Percentiles rank a stretch among this genome's conserved stretches.
phyloP scores from a whole-genome alignment of 2,113 vertebrate genomes.

The Diadophis punctatus region DNA sequence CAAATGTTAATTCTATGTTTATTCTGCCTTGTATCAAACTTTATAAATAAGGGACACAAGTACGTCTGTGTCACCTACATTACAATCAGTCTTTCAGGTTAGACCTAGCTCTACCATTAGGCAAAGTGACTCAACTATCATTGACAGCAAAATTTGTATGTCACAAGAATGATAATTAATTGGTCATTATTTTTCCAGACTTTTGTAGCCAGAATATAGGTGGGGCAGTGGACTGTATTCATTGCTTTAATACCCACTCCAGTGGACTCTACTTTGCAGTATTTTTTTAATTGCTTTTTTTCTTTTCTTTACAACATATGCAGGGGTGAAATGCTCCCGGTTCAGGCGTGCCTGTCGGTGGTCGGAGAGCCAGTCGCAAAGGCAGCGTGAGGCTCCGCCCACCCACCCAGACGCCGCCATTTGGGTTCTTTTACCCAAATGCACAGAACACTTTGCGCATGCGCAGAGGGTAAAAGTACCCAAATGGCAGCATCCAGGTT shows the following conservation, averaged over 20 bases:
- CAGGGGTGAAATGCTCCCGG: too few species aligned
- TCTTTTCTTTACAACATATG: neutral
- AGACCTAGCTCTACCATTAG: neutral
- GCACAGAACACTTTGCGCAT: too few species aligned
- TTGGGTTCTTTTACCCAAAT: too few species aligned
- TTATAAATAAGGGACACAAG: neutral
- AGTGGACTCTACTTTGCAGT: neutral
- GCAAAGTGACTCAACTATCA: neutral
- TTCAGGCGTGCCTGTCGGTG: too few species aligned
- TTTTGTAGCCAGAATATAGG: neutral
- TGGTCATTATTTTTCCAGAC: neutral
- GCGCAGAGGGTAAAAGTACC: too few species aligned
- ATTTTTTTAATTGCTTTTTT: neutral
- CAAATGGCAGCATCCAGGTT: too few species aligned
- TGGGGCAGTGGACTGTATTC: neutral
- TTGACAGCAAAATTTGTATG: neutral
- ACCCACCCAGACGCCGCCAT: too few species aligned
- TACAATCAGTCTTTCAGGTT: neutral
- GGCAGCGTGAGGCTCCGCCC: too few species aligned
- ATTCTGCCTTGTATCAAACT: neutral
- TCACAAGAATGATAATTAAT: neutral
- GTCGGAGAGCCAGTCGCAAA: too few species aligned
- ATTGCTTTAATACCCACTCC: neutral
- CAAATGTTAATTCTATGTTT: neutral
- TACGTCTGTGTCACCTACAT: neutral